These are phyloP conservation scores for crab-eating macaque (Macaca fascicularis) DNA, from an alignment of 2,113 vertebrate genomes.

Conservation along the genomic window DNA sequence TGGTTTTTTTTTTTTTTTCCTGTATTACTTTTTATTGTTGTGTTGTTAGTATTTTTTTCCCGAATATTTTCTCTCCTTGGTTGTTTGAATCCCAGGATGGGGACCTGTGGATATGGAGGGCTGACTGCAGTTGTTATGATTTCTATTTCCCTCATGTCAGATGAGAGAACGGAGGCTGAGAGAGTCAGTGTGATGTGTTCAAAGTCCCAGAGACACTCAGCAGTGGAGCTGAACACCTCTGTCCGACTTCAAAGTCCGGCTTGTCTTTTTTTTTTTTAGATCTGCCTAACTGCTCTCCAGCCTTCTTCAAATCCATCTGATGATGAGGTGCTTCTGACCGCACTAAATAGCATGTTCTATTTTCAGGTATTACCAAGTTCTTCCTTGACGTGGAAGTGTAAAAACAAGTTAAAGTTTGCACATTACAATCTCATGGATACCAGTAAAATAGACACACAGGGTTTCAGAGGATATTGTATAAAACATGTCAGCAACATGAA, in stretches of 20 bases:
- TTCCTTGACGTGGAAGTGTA: background rate
- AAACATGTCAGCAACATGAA: rapidly evolving
- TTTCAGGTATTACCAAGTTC: background rate
- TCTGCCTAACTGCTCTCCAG: background rate
- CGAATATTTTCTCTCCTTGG: background rate
- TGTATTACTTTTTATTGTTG: background rate
- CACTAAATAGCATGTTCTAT: rapidly evolving
- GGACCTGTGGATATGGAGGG: background rate
- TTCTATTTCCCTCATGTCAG: background rate
- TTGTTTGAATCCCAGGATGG: background rate
- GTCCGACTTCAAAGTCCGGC: too few relatives aligned
- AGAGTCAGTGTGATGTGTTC: background rate
- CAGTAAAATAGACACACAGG: rapidly evolving
- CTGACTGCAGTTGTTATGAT: background rate
- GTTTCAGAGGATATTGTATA: rapidly evolving
- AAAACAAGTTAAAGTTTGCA: background rate
- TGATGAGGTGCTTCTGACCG: background rate
- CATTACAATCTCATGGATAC: background rate
- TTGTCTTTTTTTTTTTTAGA: background rate
- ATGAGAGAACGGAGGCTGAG: background rate
- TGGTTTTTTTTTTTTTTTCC: background rate
- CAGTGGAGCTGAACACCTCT: background rate
- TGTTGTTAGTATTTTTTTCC: background rate
- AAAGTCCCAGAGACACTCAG: rapidly evolving
- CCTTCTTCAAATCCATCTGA: background rate